A percentile compares a stretch with the other conserved stretches of the same genome.
Evolutionary conservation across 2,113 vertebrate genomes (phyloP).

Genomic region (Macheiramphus alcinus): DNA sequence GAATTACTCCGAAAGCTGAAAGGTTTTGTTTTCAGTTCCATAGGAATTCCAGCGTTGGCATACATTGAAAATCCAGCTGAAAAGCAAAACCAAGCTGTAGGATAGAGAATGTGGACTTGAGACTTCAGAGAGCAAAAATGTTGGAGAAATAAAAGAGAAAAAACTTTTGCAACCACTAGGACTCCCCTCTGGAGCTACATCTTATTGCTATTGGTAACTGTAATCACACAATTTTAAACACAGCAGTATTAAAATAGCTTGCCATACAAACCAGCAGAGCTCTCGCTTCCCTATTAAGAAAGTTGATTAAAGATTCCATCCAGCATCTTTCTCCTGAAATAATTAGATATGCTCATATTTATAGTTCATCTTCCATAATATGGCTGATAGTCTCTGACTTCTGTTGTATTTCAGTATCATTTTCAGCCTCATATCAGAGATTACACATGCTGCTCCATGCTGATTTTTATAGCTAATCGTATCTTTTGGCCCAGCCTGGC

Average conservation of each 20-base stretch:
- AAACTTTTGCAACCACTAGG: conserved; percentile 64
- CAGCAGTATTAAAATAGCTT: conserved; percentile 46
- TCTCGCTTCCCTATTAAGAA: background rate
- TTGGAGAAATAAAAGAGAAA: conserved; percentile 46
- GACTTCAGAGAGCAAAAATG: conserved; percentile 40
- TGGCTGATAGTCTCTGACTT: conserved; percentile 15
- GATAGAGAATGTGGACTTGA: conserved; percentile 18
- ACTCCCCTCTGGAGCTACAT: conserved; percentile 26
- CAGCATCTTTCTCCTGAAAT: conserved; percentile 42
- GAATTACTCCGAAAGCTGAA: background rate
- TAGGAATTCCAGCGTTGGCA: conserved; percentile 8
- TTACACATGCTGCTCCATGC: conserved; percentile 36
- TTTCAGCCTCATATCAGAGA: conserved; percentile 19
- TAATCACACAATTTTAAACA: conserved; percentile 27
- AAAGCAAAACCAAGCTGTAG: conserved; percentile 29
- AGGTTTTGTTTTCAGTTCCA: conserved; percentile 38
- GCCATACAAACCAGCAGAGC: background rate
- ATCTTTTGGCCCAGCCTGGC: conserved; percentile 24
- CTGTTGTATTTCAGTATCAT: conserved; percentile 36
- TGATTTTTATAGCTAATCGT: conserved; percentile 31
- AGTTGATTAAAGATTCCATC: conserved; percentile 54
- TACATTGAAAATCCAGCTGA: conserved; percentile 33
- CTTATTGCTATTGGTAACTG: conserved; percentile 47
- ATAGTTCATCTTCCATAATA: conserved; percentile 22
- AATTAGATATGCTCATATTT: conserved; percentile 41